phyloP scores from a whole-genome alignment of 2,888 invertebrate genomes.

The Dryocosmus kuriphilus region DNA sequence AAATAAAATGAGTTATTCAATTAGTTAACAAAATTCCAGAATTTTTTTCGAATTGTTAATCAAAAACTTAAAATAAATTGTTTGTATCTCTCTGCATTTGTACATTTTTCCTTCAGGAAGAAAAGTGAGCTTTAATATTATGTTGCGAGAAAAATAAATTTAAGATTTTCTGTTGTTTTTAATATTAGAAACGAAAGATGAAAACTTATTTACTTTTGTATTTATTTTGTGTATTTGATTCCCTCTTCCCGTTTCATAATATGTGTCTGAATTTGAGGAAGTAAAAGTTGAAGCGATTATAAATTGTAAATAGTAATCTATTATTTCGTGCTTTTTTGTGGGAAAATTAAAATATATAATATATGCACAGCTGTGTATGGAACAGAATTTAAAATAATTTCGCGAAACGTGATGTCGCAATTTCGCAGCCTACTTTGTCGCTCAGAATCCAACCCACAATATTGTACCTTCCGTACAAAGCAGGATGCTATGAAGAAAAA shows the following conservation, averaged over 20 bases:
- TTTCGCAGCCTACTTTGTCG: neutral
- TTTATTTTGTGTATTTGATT: neutral
- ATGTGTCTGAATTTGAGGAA: neutral
- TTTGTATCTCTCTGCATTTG: no score
- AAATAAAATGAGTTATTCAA: neutral
- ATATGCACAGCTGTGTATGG: neutral
- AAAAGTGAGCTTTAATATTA: neutral
- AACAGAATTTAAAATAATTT: constrained; percentile 25
- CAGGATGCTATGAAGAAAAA: neutral
- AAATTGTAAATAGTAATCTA: neutral
- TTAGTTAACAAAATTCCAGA: neutral
- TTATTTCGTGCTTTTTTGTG: neutral
- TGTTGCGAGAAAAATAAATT: neutral
- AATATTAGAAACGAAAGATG: neutral
- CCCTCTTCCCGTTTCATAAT: neutral
- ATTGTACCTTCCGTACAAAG: neutral
- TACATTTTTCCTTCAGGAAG: neutral
- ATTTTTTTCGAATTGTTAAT: neutral
- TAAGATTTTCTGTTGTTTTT: neutral
- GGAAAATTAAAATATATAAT: neutral
- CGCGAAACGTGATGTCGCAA: constrained; percentile 18
- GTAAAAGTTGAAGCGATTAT: neutral
- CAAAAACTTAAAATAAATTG: neutral
- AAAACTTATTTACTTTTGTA: neutral
- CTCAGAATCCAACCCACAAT: neutral